Conservation (phyloP, 1,140 invertebrate genomes). For the Micrasema minimum region DNA sequence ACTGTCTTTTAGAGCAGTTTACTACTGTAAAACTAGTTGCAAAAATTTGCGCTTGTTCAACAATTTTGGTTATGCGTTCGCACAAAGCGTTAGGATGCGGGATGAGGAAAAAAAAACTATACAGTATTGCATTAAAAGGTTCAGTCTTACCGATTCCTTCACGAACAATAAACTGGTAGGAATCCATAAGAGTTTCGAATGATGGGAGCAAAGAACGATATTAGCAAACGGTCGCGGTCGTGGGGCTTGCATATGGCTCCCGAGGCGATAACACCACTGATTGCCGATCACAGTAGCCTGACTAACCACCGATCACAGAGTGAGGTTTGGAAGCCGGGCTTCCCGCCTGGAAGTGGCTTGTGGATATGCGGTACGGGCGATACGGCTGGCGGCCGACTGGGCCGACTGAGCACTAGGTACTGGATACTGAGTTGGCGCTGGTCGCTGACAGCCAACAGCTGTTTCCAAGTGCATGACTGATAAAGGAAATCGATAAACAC, state of each 20-base stretch:
- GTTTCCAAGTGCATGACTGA: slow-evolving; percentile 15
- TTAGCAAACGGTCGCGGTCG: too few relatives aligned
- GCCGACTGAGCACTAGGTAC: background rate
- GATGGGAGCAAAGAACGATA: too few relatives aligned
- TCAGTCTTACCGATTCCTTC: slow-evolving; percentile 7
- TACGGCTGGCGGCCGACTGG: background rate
- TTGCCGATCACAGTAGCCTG: background rate
- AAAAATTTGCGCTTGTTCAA: too few relatives aligned
- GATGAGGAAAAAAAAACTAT: too few relatives aligned
- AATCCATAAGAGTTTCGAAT: slow-evolving; percentile 8
- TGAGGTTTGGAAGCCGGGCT: too few relatives aligned
- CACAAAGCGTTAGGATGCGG: too few relatives aligned
- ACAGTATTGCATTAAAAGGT: background rate
- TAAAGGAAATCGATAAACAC: slow-evolving; percentile 22
- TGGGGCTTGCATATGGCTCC: too few relatives aligned
- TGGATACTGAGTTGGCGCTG: background rate
- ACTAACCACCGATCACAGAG: background rate
- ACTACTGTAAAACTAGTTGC: too few relatives aligned
- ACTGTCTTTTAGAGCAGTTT: too few relatives aligned
- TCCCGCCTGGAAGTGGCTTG: too few relatives aligned
- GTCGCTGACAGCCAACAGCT: background rate
- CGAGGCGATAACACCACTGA: background rate
- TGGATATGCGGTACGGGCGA: too few relatives aligned
- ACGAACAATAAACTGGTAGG: background rate
- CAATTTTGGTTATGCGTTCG: too few relatives aligned